A percentile compares a stretch with the other conserved stretches of the same genome.
phyloP scores from a whole-genome alignment of 1,140 invertebrate genomes.

The Bombus terrestris region DNA sequence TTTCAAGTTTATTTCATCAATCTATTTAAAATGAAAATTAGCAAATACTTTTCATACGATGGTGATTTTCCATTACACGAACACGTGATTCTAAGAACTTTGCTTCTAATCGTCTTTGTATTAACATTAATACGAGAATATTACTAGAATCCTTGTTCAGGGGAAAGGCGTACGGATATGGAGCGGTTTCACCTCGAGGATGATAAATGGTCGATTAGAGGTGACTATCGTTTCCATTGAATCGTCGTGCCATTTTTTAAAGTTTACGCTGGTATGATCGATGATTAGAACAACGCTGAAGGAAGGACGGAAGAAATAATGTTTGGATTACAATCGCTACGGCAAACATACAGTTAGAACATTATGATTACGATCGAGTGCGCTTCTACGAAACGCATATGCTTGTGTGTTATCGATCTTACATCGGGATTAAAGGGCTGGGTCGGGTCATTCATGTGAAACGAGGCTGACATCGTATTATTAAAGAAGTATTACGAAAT shows the following conservation, averaged over 20 bases:
- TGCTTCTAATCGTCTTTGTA: background rate
- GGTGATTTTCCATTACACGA: background rate
- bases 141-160: background rate
- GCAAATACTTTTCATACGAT: too few relatives aligned
- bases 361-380: constrained; percentile 8
- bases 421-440: background rate
- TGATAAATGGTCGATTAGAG: constrained; percentile 58
- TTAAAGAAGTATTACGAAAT: background rate
- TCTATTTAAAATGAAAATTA: too few relatives aligned
- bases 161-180: background rate
- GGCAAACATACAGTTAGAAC: background rate
- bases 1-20: background rate
- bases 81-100: background rate
- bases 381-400: background rate
- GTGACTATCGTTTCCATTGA: too few relatives aligned
- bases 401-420: background rate
- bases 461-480: background rate
- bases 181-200: constrained; percentile 12
- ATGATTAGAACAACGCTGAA: background rate
- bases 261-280: background rate
- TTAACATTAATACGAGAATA: background rate
- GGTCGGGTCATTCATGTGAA: too few relatives aligned
- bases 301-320: background rate
- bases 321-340: background rate
- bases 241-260: too few relatives aligned